A percentile compares a stretch with the other conserved stretches of the same genome.
These are phyloP conservation scores for Pseudomyrmex flavicornis DNA, from an alignment of 1,140 invertebrate species.

Conservation along the genomic window DNA sequence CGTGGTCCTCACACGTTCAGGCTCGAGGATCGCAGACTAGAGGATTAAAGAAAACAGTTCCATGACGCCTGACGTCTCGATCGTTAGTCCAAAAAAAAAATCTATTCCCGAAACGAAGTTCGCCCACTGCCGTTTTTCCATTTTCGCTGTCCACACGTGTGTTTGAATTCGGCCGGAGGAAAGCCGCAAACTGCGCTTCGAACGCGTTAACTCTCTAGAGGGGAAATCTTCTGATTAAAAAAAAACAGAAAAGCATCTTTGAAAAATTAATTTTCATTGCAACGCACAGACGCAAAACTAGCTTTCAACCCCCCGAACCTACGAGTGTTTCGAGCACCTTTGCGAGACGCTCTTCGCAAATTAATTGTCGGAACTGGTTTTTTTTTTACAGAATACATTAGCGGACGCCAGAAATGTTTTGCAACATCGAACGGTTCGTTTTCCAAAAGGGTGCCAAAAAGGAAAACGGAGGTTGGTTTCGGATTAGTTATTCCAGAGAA, in stretches of 20 bases:
- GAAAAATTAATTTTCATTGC: too few relatives aligned
- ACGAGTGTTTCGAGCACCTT: too few relatives aligned
- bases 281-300: too few relatives aligned
- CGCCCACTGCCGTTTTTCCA: slow-evolving; percentile 55
- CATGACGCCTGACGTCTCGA: slow-evolving; percentile 70
- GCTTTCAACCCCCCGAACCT: too few relatives aligned
- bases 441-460: too few relatives aligned
- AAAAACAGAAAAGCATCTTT: background rate
- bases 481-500: too few relatives aligned
- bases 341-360: too few relatives aligned
- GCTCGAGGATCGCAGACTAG: slow-evolving; percentile 47
- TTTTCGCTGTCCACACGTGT: slow-evolving; percentile 49
- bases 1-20: slow-evolving; percentile 47
- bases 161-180: slow-evolving; percentile 50
- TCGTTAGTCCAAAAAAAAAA: slow-evolving; percentile 62
- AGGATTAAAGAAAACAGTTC: slow-evolving; percentile 72
- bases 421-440: too few relatives aligned
- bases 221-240: background rate
- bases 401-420: too few relatives aligned
- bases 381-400: too few relatives aligned
- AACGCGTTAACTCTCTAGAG: background rate
- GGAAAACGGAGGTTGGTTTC: too few relatives aligned
- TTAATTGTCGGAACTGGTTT: too few relatives aligned
- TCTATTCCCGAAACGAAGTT: background rate
- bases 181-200: slow-evolving; percentile 56